Base-by-base conservation (phyloP, 2,113 vertebrate genomes). In the Plecotus auritus region DNA sequence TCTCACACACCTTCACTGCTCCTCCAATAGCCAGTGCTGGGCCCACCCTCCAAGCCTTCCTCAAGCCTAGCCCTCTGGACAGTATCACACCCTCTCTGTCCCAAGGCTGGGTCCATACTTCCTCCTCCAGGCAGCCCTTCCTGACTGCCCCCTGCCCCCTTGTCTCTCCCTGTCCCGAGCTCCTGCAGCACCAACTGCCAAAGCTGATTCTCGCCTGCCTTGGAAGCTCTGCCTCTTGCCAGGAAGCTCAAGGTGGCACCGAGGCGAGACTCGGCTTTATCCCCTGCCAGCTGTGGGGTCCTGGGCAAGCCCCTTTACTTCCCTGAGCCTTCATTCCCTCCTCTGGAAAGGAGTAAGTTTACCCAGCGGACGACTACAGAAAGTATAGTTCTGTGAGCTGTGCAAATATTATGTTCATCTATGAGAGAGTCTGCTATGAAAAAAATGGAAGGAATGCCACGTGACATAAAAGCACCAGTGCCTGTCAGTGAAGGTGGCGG, bases 21-120 rank as follows among this genome's bases (percentile, higher is more conserved):
- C 49, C 26, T 69, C 49, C 49, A 56, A 17, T 9, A 23, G 20
- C 42, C 7, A 13, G 2, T 2, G 32, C 9, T 23, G 9, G 42
- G 23, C 17, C 54, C 35, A 6, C 6, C 80, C 54, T 82, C 73
- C n/a, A 69, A 59, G 67, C 9, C 7, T 49, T 30, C 92, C 78
- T 88, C 20, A 4, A 51, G 9, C 45, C 32, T 40, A 35, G 45
- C 28, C 49, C 42, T 84, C 84, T 20, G 35, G 47, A 66, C 8
- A 2, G 26, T 5, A 17, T 26, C 70, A 45, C 32, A 47, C 3
- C 78, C n/a, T 88, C 47, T 26, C 59, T 26, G 9, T 45, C 49
- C 67, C 73, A 4, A 17, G 14, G 51, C 13, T 13, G 0, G 0
- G 0, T 1, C 35, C 26, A 7, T 9, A 18, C 59, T 72, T 54